Evolutionary conservation across 2,888 invertebrate genomes (phyloP), one percentile per base, ranked within the genome.

Genomic region (Cephus spinipes): DNA sequence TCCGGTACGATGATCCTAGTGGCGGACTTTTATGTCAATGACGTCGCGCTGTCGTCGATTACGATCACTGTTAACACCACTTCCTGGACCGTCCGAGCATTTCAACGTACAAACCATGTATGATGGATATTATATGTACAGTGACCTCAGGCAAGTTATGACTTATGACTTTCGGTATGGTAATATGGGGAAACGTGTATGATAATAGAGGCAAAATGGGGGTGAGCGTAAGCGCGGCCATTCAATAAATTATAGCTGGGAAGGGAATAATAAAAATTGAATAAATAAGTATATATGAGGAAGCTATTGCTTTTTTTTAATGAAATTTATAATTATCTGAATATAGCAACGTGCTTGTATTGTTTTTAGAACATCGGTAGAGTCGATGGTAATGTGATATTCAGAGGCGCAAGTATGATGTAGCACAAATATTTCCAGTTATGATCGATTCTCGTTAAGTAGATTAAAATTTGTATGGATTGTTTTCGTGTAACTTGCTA

Each of bases 21-120:
- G 77, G n/a, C 35, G 77, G 69, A 11, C 23, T 77, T 77, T 77
- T 77, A 77, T 74, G 74, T 75, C 33, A 32, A 68, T 75, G 77
- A 75, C 69, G 77, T 68, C 75, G 71, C 71, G 40, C 74, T 75
- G 75, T 69, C 69, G 77, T 55, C 32, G 77, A 77, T 77, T 77
- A 77, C 75, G 77, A 77, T 77, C 77, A 40, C 32, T 34, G 77
- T 9, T 71, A 31, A 71, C 71, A 71, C 32, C 71, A 23, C 71
- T 55, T 55, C 9, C 55, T 55, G 23, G 23, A 55, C 55, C 23
- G 55, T 55, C 23, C 55, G 40, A 55, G 23, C 55, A 6, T 23
- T 55, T 55, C 55, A 55, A 23, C 55, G 55, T 55, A 55, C 55
- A 55, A 55, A 0, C 23, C 55, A 55, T 23, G 23, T 55, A 23